Base-by-base conservation (phyloP, 64 coral and sea anemone species). In the Stichodactyla helianthus region DNA sequence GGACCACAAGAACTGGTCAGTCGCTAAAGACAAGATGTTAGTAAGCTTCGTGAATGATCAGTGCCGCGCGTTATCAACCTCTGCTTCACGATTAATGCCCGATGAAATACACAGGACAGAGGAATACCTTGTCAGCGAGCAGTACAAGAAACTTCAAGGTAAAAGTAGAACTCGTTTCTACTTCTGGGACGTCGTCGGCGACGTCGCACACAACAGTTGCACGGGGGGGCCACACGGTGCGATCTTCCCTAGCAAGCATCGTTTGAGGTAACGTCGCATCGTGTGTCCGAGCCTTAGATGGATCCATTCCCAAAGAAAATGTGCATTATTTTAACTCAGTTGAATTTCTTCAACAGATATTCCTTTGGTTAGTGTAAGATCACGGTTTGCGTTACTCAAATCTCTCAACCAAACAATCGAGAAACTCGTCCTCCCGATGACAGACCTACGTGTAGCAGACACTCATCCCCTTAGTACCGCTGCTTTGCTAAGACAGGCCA, bases 371-470 rank as follows among this genome's bases (percentile, higher is more conserved):
- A 95, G 93, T 82, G 53, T 99, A 57, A 83, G 97, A 15, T 93
- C 93, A 31, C 88, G 97, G 44, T 99, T 99, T 71, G 88, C 93
- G 4, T 94, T 99, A 12, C 93, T 95, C 55, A 99, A 95, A 82
- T 74, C 91, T 2, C 59, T 99, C 31, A 99, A 99, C 50, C 88
- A 94, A 84, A 89, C 86, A 53, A 88, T 99, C 4, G 93, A 95
- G 67, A 91, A 92, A 1, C 15, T 99, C 28, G 64, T 99, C 15
- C 83, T 99, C 35, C 93, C 97, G 0, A 84, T 95, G 83, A 88
- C 90, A 6, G 97, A 99, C 83, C 82, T 99, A 14, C 88, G 97
- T 58, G 88, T 85, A 17, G 79, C 81, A 26, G 90, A 80, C 53
- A 76, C 87, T 25, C 89, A 91, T 58, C 76, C 50, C 54, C 83